A percentile compares a stretch with the other conserved stretches of the same genome.
phyloP scores from a whole-genome alignment of 2,797 vertebrate species.

The Huso huso region DNA sequence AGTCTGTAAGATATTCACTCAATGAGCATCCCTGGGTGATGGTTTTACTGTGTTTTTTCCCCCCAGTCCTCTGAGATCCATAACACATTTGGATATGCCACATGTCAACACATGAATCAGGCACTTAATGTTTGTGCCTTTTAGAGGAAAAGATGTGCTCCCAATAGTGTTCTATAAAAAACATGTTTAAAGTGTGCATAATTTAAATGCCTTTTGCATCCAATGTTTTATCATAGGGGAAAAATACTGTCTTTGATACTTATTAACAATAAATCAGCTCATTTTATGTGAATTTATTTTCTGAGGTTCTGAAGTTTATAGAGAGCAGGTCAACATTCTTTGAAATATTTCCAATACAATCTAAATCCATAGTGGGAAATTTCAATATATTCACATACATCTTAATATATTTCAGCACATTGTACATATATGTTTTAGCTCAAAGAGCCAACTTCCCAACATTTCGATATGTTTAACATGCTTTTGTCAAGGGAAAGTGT shows the following conservation, averaged over 20 bases:
- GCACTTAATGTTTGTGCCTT: constrained; percentile 64
- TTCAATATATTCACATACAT: constrained; percentile 51
- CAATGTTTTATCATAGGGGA: constrained; percentile 63
- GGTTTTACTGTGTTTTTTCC: constrained; percentile 39
- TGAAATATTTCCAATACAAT: constrained; percentile 63
- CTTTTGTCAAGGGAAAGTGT: too few relatives aligned
- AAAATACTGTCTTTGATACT: constrained; percentile 56
- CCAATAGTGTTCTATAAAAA: constrained; percentile 61
- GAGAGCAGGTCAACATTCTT: constrained; percentile 58
- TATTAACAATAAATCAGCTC: constrained; percentile 64
- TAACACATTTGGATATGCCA: constrained; percentile 67
- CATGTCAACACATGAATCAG: constrained; percentile 70
- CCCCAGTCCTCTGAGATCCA: constrained; percentile 67
- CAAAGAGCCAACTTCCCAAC: too few relatives aligned
- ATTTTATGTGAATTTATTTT: constrained; percentile 69
- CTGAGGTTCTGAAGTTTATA: neutral
- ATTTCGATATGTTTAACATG: too few relatives aligned
- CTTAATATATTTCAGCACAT: constrained; percentile 49
- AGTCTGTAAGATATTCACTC: constrained; percentile 79
- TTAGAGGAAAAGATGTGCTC: constrained; percentile 61
- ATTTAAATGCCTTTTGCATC: constrained; percentile 62
- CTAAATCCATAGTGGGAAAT: constrained; percentile 39
- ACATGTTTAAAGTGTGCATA: constrained; percentile 53
- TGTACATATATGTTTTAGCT: too few relatives aligned
- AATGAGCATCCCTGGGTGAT: constrained; percentile 74